Evolutionary conservation across 1,140 invertebrate species (phyloP), one percentile per base, ranked within the genome.

Genomic region (Trinorchestia longiramus): DNA sequence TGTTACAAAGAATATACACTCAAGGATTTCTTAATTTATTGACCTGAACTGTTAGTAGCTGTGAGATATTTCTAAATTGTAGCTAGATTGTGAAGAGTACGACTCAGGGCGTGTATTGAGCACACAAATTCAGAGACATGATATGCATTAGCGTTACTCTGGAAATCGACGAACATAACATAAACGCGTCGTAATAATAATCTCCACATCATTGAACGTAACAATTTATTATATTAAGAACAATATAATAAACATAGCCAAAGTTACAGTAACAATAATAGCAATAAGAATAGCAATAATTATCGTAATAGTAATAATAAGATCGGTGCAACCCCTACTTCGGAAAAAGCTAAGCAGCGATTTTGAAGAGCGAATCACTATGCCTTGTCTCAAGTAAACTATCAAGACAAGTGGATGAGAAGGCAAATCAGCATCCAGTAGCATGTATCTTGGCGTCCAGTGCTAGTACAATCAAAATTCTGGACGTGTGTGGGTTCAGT

Each of bases 211-310:
- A 90, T 15, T 42, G n/a, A 90, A 90, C 88, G 88, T 90, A 90
- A 90, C 88, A 90, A 90, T 90, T 90, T 43, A 90, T 42, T 90
- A 42, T 42, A 90, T 43, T 28, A 42, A 90, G 23, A 90, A 90
- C 41, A 90, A 90, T 90, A 42, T 90, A 90, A 90, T 90, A 43
- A 90, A 90, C 88, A 28, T 42, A 90, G 88, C 88, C 88, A 42
- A 90, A 90, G 28, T 90, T 17, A 90, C 28, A 90, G 43, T 41
- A 42, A 90, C 88, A 90, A 42, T 90, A 90, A 43, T 42, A 90
- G 28, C 11, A 90, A 43, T 90, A 90, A 28, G 36, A 43, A 90
- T 36, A 77, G 28, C 8, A 77, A 77, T 77, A 77, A 19, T 77
- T 23, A 77, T 11, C 1, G 36, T 77, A 23, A 77, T 77, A 77